A percentile compares a stretch with the other conserved stretches of the same genome.
Conservation (phyloP, 2,113 vertebrate species). For the Oxygymnocypris stewartii region DNA sequence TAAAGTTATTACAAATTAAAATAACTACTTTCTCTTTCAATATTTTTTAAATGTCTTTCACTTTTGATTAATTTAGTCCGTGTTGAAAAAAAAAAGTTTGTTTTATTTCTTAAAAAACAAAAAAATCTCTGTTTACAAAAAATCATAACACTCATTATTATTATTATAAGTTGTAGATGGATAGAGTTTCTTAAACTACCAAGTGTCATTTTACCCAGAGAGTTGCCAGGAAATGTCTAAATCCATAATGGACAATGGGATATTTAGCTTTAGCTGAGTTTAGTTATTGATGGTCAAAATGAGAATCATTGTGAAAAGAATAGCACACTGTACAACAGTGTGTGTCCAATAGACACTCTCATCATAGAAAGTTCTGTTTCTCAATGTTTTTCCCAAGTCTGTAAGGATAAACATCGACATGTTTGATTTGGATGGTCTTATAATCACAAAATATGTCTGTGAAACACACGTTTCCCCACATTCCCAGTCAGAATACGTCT, state of each 20-base stretch:
- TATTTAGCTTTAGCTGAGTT: neutral
- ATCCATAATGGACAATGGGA: neutral
- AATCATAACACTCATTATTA: no score
- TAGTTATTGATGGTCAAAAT: neutral
- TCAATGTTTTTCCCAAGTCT: neutral
- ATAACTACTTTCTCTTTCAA: neutral
- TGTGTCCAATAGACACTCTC: neutral
- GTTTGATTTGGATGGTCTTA: neutral
- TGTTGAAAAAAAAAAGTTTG: no score
- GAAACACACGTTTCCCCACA: neutral
- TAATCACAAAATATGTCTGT: neutral
- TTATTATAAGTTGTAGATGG: no score
- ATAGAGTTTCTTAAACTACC: no score
- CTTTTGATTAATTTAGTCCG: no score
- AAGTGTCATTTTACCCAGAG: no score
- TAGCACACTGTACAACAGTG: neutral
- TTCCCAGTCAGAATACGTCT: neutral
- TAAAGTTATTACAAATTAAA: neutral
- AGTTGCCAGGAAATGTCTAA: no score
- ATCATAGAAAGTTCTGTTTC: fast-evolving
- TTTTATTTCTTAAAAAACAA: no score
- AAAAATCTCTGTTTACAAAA: no score
- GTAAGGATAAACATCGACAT: neutral
- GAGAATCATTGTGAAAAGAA: neutral
- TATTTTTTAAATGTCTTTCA: neutral